A percentile compares a stretch with the other conserved stretches of the same genome.
Evolutionary conservation across 1,140 invertebrate genomes (phyloP).

Genomic region (Cydia pomonella): DNA sequence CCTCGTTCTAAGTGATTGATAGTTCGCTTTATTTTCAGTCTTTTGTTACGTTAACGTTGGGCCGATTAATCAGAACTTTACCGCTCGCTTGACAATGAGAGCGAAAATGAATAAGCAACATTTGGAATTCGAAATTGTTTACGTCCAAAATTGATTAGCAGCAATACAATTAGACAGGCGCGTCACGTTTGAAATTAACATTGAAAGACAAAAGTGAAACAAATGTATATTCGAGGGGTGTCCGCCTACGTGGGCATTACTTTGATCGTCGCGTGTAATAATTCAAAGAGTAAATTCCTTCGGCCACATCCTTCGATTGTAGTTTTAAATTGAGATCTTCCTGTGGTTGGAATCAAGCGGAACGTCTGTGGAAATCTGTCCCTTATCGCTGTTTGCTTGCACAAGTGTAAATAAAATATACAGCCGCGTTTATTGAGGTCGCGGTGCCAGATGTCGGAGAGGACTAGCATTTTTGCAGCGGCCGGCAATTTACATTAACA

Average conservation of each 20-base stretch:
- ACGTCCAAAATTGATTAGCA: constrained; percentile 1
- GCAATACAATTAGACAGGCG: neutral
- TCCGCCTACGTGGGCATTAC: constrained; percentile 55
- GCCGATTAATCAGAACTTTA: constrained; percentile 24
- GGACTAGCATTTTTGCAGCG: neutral
- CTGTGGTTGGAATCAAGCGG: constrained; percentile 38
- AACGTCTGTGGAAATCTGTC: constrained; percentile 5
- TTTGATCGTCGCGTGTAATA: constrained; percentile 43
- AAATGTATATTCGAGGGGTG: constrained; percentile 45
- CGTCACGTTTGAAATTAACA: constrained; percentile 50
- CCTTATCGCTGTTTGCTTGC: constrained; percentile 8
- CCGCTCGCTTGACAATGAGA: neutral
- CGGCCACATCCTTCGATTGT: constrained; percentile 72
- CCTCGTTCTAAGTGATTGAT: constrained; percentile 22
- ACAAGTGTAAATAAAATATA: constrained; percentile 19
- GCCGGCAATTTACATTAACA: constrained; percentile 10
- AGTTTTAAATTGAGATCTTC: constrained; percentile 55
- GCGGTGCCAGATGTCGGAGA: constrained; percentile 38
- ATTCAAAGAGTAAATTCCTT: constrained; percentile 60
- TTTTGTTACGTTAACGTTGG: constrained; percentile 24
- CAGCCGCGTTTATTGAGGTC: constrained; percentile 35
- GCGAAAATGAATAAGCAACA: neutral
- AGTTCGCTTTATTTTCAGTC: constrained; percentile 15
- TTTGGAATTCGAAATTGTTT: constrained; percentile 11
- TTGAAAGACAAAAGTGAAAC: constrained; percentile 49